A percentile compares a stretch with the other conserved stretches of the same genome.
These are phyloP conservation scores for Acanthochromis polyacanthus DNA, from an alignment of 2,113 vertebrate species.

Conservation along the genomic window DNA sequence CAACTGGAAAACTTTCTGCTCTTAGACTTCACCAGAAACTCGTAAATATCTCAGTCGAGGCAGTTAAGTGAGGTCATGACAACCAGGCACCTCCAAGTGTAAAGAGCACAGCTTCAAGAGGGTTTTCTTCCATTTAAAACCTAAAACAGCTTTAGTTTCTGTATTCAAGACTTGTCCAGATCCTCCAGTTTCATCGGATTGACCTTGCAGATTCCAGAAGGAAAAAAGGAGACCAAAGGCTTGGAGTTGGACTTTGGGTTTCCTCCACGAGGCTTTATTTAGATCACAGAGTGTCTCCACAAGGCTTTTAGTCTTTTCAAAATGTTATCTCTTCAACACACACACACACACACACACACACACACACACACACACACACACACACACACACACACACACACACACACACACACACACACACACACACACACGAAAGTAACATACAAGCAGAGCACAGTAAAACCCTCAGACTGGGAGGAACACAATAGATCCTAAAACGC, in stretches of 20 bases:
- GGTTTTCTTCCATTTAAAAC: neutral
- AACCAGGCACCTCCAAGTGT: neutral
- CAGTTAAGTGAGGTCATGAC: neutral
- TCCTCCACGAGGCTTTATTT: constrained; percentile 42
- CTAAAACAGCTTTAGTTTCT: neutral
- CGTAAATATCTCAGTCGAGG: neutral
- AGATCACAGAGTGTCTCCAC: constrained; percentile 46
- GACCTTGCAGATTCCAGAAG: constrained; percentile 54
- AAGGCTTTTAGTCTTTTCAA: constrained; percentile 51
- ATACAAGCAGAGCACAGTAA: constrained; percentile 22
- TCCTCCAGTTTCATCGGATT: constrained; percentile 28
- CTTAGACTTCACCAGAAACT: neutral
- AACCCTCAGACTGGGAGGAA: constrained; percentile 50
- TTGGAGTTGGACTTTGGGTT: constrained; percentile 50
- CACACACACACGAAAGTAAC: constrained; percentile 1
- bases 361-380: constrained; percentile 52
- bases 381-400: constrained; percentile 39
- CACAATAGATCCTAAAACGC: constrained; percentile 53
- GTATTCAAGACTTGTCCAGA: constrained; percentile 20
- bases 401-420: constrained; percentile 9
- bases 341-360: constrained; percentile 33
- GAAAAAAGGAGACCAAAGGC: constrained; percentile 36
- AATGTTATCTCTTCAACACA: constrained; percentile 57
- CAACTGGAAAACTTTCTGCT: neutral
- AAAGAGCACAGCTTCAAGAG: neutral